These are phyloP conservation scores for Euzetes globulus DNA, from an alignment of 2,888 invertebrate species.

Conservation along the genomic window DNA sequence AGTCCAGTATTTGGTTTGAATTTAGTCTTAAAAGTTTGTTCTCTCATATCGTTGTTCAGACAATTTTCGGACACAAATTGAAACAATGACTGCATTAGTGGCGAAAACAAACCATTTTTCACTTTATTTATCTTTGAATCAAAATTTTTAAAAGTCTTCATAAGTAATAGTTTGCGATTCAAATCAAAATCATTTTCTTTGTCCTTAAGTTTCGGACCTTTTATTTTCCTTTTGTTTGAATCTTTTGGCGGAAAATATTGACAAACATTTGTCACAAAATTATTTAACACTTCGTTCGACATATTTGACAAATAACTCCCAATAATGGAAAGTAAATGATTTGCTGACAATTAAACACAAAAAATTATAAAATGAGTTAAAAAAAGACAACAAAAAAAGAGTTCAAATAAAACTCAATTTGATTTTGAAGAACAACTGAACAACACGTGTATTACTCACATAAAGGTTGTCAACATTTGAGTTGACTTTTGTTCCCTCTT, in stretches of 20 bases:
- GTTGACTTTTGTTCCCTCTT: background rate
- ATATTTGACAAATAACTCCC: background rate
- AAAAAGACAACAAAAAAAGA: too few species aligned
- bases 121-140: background rate
- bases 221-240: background rate
- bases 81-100: slow-evolving; percentile 15
- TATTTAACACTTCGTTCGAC: background rate
- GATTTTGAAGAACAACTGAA: background rate
- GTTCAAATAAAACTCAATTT: background rate
- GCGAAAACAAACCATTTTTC: background rate
- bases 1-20: background rate
- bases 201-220: background rate
- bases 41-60: slow-evolving; percentile 8
- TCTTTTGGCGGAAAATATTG: slow-evolving; percentile 1
- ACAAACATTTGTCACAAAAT: background rate
- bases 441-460: background rate
- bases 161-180: background rate
- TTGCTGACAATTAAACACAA: background rate
- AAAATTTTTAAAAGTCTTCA: background rate
- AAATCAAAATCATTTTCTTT: background rate
- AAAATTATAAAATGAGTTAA: too few species aligned
- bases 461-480: background rate
- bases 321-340: too few species aligned
- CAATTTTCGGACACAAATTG: background rate
- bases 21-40: slow-evolving; percentile 6